These are phyloP conservation scores for Napeogenes inachia DNA, from an alignment of 2,888 invertebrate species.

Conservation along the genomic window DNA sequence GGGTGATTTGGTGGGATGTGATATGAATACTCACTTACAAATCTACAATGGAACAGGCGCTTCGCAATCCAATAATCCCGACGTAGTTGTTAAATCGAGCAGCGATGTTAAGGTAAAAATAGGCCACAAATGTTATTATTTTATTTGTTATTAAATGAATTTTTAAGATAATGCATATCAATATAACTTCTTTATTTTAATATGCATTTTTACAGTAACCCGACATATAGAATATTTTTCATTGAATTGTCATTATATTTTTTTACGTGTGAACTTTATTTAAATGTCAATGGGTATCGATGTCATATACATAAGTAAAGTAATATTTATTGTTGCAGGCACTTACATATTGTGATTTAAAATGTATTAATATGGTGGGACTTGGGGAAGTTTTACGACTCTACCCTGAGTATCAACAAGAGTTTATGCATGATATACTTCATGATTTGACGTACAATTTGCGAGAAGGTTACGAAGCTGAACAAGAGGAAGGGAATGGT, in stretches of 20 bases:
- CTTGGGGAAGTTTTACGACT: slow-evolving; percentile 91
- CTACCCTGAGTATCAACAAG: slow-evolving; percentile 96
- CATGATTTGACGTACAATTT: slow-evolving; percentile 97
- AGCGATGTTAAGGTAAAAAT: slow-evolving; percentile 88
- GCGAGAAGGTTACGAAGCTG: slow-evolving; percentile 94
- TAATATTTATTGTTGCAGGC: slow-evolving; percentile 74
- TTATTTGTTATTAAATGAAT: slow-evolving; percentile 12
- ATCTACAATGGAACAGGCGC: slow-evolving; percentile 79
- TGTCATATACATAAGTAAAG: slow-evolving; percentile 7
- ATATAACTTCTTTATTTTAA: neutral
- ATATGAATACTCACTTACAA: slow-evolving; percentile 89
- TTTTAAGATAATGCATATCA: neutral
- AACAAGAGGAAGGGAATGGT: slow-evolving; percentile 87
- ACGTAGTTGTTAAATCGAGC: slow-evolving; percentile 93
- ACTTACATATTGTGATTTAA: slow-evolving; percentile 96
- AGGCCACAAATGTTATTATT: slow-evolving; percentile 2
- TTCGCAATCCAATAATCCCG: slow-evolving; percentile 79
- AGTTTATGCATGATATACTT: slow-evolving; percentile 95
- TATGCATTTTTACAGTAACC: no score
- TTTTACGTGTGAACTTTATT: no score
- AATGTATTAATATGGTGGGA: slow-evolving; percentile 94
- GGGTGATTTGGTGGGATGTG: slow-evolving; percentile 96
- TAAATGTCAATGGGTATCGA: no score
- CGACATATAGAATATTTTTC: no score
- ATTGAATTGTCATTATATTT: no score